Evolutionary conservation across 2,888 invertebrate genomes (phyloP), one percentile per base, ranked within the genome.

Genomic region (Ichneumoninae sp.): DNA sequence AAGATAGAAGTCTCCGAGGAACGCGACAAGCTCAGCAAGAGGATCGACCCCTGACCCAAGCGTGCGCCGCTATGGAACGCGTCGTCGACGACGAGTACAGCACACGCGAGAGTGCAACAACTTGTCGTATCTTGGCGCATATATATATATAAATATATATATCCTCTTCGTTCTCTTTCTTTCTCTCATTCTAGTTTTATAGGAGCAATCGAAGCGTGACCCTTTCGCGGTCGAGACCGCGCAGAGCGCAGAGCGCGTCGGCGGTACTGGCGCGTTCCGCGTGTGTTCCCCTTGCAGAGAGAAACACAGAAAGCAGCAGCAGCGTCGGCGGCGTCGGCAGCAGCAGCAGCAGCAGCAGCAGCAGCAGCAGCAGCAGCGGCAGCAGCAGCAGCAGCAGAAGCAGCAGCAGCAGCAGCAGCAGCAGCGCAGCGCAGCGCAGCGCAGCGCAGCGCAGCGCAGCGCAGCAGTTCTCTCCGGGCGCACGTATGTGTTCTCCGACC

Each of bases 121-220:
- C 83, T 87, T 84, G 82, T 86, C 82, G 82, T 82, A 75, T 76
- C 30, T 79, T 79, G 74, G 83, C 81, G 80, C 40, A 36, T 36
- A 10, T 78, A 47, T 74, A 40, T n/a, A 26, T 33, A n/a, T n/a
- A n/a, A n/a, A n/a, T 40, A 69, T 22, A 72, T 33, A 60, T 47
- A 47, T 47, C 13, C 30, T 30, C 16, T 30, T 60, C 30, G 60
- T 26, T 60, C 10, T 60, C 60, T 62, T 69, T 44, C 22, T 60
- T 44, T 80, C 71, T 54, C 65, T 77, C 76, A 57, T 66, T 80
- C 83, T 75, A 72, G 60, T 80, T 83, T 80, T 80, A 79, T 66
- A 62, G 81, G 82, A 88, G 82, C 88, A 90, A 91, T 88, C 91
- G 92, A 92, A 92, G 91, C 92, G 90, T 92, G 88, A 92, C 92